phyloP scores from a whole-genome alignment of 92 coral and sea anemone genomes.

The Chrysogorgia sp. region DNA sequence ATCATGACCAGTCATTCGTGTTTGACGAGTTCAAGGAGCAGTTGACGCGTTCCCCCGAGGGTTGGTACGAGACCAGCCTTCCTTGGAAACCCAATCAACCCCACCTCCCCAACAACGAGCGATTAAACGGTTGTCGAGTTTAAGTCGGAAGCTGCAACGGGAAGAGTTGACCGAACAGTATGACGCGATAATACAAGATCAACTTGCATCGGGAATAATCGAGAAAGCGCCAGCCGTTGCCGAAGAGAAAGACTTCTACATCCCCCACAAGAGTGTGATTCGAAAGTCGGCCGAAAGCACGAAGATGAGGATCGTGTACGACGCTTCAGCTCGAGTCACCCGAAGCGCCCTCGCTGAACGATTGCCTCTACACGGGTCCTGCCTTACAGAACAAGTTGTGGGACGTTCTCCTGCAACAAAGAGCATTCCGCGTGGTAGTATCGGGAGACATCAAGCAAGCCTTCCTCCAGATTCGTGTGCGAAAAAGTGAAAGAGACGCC shows the following conservation, averaged over 20 bases:
- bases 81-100: background rate
- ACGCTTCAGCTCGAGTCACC: background rate
- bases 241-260: background rate
- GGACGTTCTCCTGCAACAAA: background rate
- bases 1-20: background rate
- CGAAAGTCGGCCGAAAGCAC: background rate
- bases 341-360: background rate
- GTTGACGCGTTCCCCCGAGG: background rate
- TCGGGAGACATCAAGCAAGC: background rate
- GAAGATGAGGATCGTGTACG: background rate
- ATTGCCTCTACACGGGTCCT: constrained; percentile 10
- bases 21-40: background rate
- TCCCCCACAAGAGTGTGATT: constrained; percentile 2
- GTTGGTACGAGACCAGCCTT: background rate
- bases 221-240: background rate
- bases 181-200: background rate
- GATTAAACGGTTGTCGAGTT: background rate
- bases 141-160: background rate
- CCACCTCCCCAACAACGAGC: background rate
- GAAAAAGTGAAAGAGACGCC: background rate
- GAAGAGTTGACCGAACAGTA: no score
- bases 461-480: background rate
- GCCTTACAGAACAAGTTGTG: background rate
- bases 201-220: background rate
- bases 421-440: background rate